These are phyloP conservation scores for Synanceia verrucosa DNA, from an alignment of 2,797 vertebrate genomes.

Conservation along the genomic window DNA sequence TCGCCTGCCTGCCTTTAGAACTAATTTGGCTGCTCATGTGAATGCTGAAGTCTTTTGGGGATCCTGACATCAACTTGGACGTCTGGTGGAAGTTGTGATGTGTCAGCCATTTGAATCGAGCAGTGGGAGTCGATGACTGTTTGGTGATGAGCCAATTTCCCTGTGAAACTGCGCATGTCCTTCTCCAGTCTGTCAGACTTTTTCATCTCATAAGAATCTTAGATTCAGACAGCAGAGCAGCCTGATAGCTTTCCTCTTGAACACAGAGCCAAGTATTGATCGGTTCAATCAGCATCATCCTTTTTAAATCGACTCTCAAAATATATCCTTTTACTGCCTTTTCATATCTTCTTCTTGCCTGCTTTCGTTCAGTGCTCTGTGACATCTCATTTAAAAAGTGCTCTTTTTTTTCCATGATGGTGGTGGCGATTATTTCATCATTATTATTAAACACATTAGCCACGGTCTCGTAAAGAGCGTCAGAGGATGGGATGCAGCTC, in stretches of 20 bases:
- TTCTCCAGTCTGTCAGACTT: slow-evolving; percentile 23
- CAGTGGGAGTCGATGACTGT: slow-evolving; percentile 7
- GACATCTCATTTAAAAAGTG: slow-evolving; percentile 6
- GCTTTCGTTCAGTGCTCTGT: slow-evolving; percentile 1
- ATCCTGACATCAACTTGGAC: slow-evolving; percentile 12
- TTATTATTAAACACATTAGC: neutral
- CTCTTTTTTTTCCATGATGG: neutral
- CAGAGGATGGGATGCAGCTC: neutral
- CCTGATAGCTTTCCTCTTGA: slow-evolving; percentile 22
- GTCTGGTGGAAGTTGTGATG: slow-evolving; percentile 38
- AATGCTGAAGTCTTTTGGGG: slow-evolving; percentile 11
- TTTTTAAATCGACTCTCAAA: slow-evolving; percentile 41
- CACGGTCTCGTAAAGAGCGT: neutral
- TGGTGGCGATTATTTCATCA: neutral
- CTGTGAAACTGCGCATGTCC: slow-evolving; percentile 9
- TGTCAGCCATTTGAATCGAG: slow-evolving; percentile 38
- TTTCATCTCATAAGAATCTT: slow-evolving; percentile 39
- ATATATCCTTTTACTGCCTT: slow-evolving; percentile 9
- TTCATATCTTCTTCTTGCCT: neutral
- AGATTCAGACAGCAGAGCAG: neutral
- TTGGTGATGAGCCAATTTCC: slow-evolving; percentile 47
- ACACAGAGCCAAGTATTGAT: slow-evolving; percentile 52
- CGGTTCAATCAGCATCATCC: slow-evolving; percentile 45
- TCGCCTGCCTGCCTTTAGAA: neutral
- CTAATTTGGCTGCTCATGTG: slow-evolving; percentile 7